These are phyloP conservation scores for Philhelius pedissequus DNA, from an alignment of 2,888 invertebrate genomes.

Conservation along the genomic window DNA sequence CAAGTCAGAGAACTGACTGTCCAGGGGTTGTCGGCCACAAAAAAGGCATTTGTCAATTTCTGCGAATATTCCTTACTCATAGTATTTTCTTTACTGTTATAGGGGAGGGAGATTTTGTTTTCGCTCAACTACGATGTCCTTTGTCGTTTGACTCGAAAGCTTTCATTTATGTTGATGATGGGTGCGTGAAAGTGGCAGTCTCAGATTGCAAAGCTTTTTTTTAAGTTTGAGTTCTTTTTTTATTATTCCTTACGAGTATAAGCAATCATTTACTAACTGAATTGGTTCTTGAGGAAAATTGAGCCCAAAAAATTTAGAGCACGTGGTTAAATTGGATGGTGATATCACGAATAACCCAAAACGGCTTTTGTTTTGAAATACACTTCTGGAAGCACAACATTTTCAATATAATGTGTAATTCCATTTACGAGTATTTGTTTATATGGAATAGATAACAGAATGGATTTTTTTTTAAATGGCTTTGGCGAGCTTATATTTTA, in stretches of 20 bases:
- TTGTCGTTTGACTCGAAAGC: not conserved
- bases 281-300: not conserved
- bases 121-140: not conserved
- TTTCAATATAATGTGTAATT: too few relatives aligned
- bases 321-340: conserved; percentile 65
- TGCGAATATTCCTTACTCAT: conserved; percentile 10
- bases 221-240: not conserved
- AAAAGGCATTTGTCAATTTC: conserved; percentile 42
- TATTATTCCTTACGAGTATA: not conserved
- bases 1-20: conserved; percentile 23
- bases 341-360: conserved; percentile 66
- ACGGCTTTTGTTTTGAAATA: not conserved
- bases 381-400: not conserved
- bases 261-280: not conserved
- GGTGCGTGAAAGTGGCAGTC: not conserved
- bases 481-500: too few relatives aligned
- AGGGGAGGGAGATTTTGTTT: not conserved
- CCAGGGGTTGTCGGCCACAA: conserved; percentile 17
- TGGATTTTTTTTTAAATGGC: too few relatives aligned
- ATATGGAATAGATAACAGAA: too few relatives aligned
- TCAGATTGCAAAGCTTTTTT: not conserved
- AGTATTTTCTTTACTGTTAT: not conserved
- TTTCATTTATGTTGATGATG: not conserved
- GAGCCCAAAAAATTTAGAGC: not conserved
- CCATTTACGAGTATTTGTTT: too few relatives aligned